Base-by-base conservation (phyloP, 2,797 vertebrate species). In the Eospalax fontanierii region DNA sequence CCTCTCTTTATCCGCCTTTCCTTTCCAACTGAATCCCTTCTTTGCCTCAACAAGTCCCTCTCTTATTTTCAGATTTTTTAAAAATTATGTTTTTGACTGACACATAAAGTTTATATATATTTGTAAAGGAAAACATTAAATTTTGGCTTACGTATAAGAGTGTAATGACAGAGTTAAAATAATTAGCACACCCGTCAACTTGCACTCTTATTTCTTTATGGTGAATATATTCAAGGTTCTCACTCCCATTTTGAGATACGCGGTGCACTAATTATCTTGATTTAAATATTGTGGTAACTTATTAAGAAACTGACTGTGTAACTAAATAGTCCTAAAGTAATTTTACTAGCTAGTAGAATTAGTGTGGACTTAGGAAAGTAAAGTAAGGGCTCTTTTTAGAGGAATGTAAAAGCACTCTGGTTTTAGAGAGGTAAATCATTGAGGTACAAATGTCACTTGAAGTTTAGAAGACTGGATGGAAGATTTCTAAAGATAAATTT, bases 401-500 rank as follows among this genome's bases (percentile, higher is more conserved):
- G 83, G 68, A 59, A 81, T 89, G 16, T 85, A 68, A 80, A 95
- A 63, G 5, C 22, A 14, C 59, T 74, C 14, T 87, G n/a, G 35
- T 15, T 88, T 80, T 73, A 6, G 4, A 11, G 71, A 81, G 86
- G 68, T 63, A 26, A 26, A 71, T 87, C 86, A 38, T 71, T 80
- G 71, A 93, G 87, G 83, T 57, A 65, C 74, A 87, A 66, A 35
- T 63, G 74, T 24, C 35, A 75, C 75, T 90, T 89, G 84, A 93
- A 61, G n/a, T 78, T 91, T 89, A 74, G 74, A 91, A 89, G 63
- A 78, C 18, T 0, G 1, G 63, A 82, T 6, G 76, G 79, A 83
- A 94, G 74, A 83, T 94, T 90, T 96, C 43, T 90, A n/a, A 92
- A 93, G 93, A 90, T 95, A 92, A 71, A 50, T 38, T 76, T 97